Evolutionary conservation across 2,888 invertebrate genomes (phyloP).

Genomic region (Brachypterus glaber): DNA sequence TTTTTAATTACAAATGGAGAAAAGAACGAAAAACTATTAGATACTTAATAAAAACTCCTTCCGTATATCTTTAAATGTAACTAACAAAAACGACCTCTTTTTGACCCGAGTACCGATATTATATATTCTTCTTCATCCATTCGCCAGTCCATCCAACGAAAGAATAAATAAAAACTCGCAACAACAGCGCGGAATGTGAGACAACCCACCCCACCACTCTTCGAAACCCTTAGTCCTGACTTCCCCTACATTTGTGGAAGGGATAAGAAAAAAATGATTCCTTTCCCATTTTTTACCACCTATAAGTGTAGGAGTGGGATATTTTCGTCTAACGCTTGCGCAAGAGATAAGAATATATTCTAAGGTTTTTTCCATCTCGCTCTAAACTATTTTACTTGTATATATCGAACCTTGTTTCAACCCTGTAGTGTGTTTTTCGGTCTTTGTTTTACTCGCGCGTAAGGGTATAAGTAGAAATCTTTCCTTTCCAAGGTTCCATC

Average conservation of each 20-base stretch:
- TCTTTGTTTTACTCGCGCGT: slow-evolving; percentile 36
- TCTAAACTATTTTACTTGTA: slow-evolving; percentile 34
- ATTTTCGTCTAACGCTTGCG: slow-evolving; percentile 31
- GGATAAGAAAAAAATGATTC: slow-evolving; percentile 36
- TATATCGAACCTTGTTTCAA: slow-evolving; percentile 32
- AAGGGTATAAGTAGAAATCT: no score
- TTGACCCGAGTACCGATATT: no score
- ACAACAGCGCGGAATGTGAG: not conserved
- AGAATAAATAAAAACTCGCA: no score
- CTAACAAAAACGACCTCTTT: no score
- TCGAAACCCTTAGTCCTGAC: not conserved
- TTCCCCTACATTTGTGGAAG: slow-evolving; percentile 24
- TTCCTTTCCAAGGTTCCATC: no score
- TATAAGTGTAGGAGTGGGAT: slow-evolving; percentile 31
- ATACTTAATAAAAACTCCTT: no score
- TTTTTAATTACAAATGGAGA: no score
- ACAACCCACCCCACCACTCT: not conserved
- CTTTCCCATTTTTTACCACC: slow-evolving; percentile 36
- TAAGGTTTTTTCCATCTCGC: slow-evolving; percentile 37
- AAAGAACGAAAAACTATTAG: no score
- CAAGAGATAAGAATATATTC: slow-evolving; percentile 38
- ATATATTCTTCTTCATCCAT: no score
- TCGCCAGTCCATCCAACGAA: no score
- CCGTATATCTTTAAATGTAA: no score
- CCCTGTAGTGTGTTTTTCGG: slow-evolving; percentile 35